phyloP scores from a whole-genome alignment of 2,888 invertebrate genomes.

The Apotomis turbidana region DNA sequence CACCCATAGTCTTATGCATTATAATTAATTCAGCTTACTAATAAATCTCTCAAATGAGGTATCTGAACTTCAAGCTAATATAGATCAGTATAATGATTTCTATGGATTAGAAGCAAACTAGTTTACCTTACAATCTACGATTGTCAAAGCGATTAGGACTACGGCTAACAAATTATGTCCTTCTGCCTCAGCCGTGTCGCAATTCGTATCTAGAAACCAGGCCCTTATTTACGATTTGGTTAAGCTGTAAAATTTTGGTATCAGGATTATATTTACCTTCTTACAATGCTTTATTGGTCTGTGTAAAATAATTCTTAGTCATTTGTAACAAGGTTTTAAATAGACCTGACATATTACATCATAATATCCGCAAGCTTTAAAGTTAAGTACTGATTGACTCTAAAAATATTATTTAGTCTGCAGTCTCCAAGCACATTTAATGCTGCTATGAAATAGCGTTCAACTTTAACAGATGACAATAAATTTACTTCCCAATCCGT shows the following conservation, averaged over 20 bases:
- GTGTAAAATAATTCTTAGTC: background rate
- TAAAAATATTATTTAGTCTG: conserved; percentile 12
- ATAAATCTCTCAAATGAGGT: background rate
- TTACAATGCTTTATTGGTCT: background rate
- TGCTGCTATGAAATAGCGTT: conserved; percentile 12
- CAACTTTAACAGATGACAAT: background rate
- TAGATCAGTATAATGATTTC: conserved; percentile 1
- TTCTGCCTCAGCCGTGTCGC: conserved; percentile 29
- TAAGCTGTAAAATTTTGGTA: conserved; percentile 31
- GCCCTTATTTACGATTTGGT: conserved; percentile 21
- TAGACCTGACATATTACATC: background rate
- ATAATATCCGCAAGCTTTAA: background rate
- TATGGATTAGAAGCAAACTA: conserved; percentile 25
- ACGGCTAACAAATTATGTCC: conserved; percentile 35
- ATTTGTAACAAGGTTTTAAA: conserved; percentile 10
- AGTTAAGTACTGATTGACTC: background rate
- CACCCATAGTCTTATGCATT: too few relatives aligned
- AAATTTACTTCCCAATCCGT: background rate
- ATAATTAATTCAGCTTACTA: background rate
- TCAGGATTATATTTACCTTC: conserved; percentile 7
- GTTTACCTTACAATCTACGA: conserved; percentile 39
- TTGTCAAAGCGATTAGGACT: conserved; percentile 32
- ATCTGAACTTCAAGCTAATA: background rate
- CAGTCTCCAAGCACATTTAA: background rate
- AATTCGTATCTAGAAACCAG: conserved; percentile 22